These are phyloP conservation scores for Yponomeuta cagnagella DNA, from an alignment of 2,888 invertebrate genomes.

Conservation along the genomic window DNA sequence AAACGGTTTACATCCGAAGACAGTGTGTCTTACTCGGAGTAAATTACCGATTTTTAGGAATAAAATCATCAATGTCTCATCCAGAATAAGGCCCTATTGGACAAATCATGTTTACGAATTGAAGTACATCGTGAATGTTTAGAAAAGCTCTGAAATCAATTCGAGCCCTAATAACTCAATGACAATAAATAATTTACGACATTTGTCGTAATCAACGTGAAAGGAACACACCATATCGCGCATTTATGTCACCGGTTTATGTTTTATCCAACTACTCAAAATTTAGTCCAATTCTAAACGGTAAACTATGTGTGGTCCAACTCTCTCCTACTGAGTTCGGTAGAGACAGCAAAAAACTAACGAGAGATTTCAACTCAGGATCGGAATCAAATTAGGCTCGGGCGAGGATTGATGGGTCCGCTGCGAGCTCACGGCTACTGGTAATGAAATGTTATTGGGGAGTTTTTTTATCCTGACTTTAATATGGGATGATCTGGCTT, in stretches of 20 bases:
- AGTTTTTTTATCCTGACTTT: not conserved
- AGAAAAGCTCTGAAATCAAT: no score
- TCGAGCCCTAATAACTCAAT: no score
- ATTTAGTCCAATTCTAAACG: slow-evolving; percentile 2
- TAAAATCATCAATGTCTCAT: no score
- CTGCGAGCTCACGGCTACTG: slow-evolving; percentile 6
- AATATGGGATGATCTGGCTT: slow-evolving; percentile 5
- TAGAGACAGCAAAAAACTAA: not conserved
- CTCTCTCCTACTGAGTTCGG: not conserved
- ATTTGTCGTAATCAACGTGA: not conserved
- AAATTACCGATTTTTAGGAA: no score
- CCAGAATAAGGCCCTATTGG: no score
- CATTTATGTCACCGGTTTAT: not conserved
- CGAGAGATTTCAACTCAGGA: not conserved
- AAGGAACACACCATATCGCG: not conserved
- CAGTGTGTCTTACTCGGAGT: no score
- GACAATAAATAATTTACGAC: no score
- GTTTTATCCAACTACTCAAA: not conserved
- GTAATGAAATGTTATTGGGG: slow-evolving; percentile 10
- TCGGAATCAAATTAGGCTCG: slow-evolving; percentile 1
- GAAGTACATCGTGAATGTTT: no score
- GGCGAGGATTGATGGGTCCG: not conserved
- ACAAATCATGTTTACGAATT: no score
- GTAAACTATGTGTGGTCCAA: not conserved
- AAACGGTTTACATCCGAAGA: no score